Evolutionary conservation across 1,140 invertebrate species (phyloP), one percentile per base, ranked within the genome.

Genomic region (Saccostrea glomerata): DNA sequence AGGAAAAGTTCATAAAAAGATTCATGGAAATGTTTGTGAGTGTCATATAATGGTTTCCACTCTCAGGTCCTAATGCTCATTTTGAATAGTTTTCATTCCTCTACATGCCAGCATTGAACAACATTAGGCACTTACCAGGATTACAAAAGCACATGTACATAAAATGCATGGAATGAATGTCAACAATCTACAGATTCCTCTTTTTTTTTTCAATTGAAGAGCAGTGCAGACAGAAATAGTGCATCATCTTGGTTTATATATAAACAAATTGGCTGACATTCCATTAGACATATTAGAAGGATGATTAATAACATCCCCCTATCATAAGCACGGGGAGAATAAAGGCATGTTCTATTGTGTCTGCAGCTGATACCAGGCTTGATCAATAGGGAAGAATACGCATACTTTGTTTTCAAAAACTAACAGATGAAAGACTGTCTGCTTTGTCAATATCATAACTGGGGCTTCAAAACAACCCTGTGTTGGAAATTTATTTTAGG

Each of bases 351-450:
- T 4, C 70, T 30, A 77, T 77, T 77, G 70, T 77, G 11, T 15
- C 25, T 77, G 25, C 70, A 77, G 70, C 23, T 25, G 25, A 36
- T 77, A 30, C 70, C 30, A 36, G 30, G 70, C 23, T 77, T 77
- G 70, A 77, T 77, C 70, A 77, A 77, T 77, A 77, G 70, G 70
- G 70, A 11, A 77, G 25, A 77, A 77, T 77, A 36, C 36, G 23
- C 15, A 77, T 15, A 20, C 25, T 23, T 25, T 77, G 70, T 77
- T 77, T 30, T 30, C 23, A 77, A 77, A 77, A 30, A 30, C 70
- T 77, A 30, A 15, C 70, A 77, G 25, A 77, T 25, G 25, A 23
- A 77, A 30, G 70, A 36, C 15, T 77, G 70, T 77, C 70, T 77
- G 70, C 70, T 36, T 15, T 77, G 23, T 77, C 25, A 77, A 77